Base-by-base conservation (phyloP, 2,888 invertebrate species). In the Cryptocephalus primarius region DNA sequence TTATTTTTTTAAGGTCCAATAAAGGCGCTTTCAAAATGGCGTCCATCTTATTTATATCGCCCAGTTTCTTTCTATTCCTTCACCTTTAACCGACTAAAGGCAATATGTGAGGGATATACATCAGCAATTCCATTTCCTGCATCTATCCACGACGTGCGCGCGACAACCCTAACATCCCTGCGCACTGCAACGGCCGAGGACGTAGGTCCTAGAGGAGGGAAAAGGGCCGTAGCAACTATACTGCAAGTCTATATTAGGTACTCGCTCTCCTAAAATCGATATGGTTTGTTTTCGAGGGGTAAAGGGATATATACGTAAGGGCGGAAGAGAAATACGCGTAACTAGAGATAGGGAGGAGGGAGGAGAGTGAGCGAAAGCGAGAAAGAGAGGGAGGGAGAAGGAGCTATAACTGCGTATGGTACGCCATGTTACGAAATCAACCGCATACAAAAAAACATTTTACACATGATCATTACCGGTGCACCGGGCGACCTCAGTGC, bases 231-330 rank as follows among this genome's bases (percentile, higher is more conserved):
- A 63, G 48, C 54, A 50, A 54, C 54, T 54, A 54, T 54, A 61
- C 58, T 63, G 64, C 62, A 62, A 64, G 65, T 66, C 61, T 67
- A 66, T 65, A 66, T 66, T 64, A 65, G 65, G 62, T 66, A 61
- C 61, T 60, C 60, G 65, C 66, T 66, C 66, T 66, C 63, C 67
- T 64, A 69, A 70, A 72, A 72, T 72, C 72, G 71, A 72, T 72
- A 71, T 66, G 67, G 69, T 68, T 67, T 69, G 68, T 70, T 70
- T 68, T 68, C 63, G 60, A 63, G 60, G 65, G 64, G 60, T 54
- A 48, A 48, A 48, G 47, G 50, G 52, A 48, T 48, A 22, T 22
- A 45, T 59, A 61, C 57, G 59, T 62, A 60, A 60, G 63, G 61
- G 62, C 62, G 64, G 62, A 64, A 64, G 60, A 60, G 62, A 58